These are phyloP conservation scores for Papilio dardanus DNA, from an alignment of 1,140 invertebrate genomes.

Conservation along the genomic window DNA sequence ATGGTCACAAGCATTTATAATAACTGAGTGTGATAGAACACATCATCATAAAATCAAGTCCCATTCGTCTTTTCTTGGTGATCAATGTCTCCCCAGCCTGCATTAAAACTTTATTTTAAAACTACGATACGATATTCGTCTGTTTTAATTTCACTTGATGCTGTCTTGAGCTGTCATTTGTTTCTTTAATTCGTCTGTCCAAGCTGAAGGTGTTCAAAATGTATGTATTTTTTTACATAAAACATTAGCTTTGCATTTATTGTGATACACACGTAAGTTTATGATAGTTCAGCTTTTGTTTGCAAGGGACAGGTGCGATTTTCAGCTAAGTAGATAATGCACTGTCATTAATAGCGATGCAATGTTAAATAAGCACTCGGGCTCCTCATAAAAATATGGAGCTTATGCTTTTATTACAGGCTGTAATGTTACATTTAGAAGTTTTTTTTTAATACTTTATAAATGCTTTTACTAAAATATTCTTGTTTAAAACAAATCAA, in stretches of 20 bases:
- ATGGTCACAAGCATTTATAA: background rate
- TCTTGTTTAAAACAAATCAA: background rate
- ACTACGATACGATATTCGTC: no score
- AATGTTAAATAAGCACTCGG: constrained; percentile 16
- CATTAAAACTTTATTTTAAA: background rate
- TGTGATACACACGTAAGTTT: background rate
- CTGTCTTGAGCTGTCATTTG: background rate
- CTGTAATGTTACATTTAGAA: background rate
- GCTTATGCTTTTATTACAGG: constrained; percentile 13
- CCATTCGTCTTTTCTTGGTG: background rate
- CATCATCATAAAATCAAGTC: background rate
- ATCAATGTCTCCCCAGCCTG: background rate
- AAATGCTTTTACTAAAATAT: background rate
- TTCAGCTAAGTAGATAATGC: constrained; percentile 22
- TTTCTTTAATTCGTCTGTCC: background rate
- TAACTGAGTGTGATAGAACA: background rate
- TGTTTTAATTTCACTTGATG: background rate
- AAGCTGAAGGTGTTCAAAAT: background rate
- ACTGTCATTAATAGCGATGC: constrained; percentile 11
- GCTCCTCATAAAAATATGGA: constrained; percentile 1
- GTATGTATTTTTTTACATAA: background rate
- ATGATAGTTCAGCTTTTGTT: background rate
- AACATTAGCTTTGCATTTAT: no score
- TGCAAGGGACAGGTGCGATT: background rate
- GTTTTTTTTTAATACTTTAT: background rate